Percentiles rank a stretch among this genome's conserved stretches.
Evolutionary conservation across 1,140 invertebrate genomes (phyloP).

Genomic region (Zaprionus gabonicus): DNA sequence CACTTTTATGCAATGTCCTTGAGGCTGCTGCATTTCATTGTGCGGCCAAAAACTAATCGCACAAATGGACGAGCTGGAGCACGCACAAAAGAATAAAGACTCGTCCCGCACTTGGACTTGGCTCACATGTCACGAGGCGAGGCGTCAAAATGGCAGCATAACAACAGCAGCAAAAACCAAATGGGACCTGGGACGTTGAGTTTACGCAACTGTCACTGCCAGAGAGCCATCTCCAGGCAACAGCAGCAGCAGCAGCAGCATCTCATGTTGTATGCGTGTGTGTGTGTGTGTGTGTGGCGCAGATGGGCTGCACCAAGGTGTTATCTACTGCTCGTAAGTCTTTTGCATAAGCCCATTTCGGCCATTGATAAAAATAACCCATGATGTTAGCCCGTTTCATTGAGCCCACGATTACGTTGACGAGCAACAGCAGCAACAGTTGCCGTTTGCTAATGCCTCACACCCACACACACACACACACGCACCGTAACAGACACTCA

Average conservation of each 20-base stretch:
- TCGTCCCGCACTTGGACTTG: constrained; percentile 15
- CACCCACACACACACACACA: neutral
- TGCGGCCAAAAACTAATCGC: constrained; percentile 73
- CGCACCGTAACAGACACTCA: neutral
- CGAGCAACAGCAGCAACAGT: constrained; percentile 42
- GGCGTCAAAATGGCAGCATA: constrained; percentile 42
- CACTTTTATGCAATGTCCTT: constrained; percentile 66
- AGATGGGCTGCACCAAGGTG: constrained; percentile 17
- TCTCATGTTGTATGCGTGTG: neutral
- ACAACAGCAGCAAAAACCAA: constrained; percentile 34
- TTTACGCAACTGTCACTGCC: constrained; percentile 30
- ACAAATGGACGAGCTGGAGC: constrained; percentile 66
- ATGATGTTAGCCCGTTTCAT: neutral
- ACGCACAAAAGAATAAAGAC: constrained; percentile 38
- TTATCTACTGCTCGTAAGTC: constrained; percentile 15
- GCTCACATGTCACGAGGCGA: constrained; percentile 42
- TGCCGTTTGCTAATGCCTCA: constrained; percentile 23
- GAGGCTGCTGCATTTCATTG: constrained; percentile 56
- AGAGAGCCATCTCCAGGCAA: constrained; percentile 6
- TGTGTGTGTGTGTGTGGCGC: constrained; percentile 2
- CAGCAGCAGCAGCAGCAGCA: neutral
- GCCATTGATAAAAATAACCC: constrained; percentile 27
- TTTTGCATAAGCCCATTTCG: constrained; percentile 44
- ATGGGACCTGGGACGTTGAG: constrained; percentile 36
- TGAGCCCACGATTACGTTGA: constrained; percentile 18